A percentile compares a stretch with the other conserved stretches of the same genome.
These are phyloP conservation scores for Ichneumon xanthorius DNA, from an alignment of 2,888 invertebrate species.

Conservation along the genomic window DNA sequence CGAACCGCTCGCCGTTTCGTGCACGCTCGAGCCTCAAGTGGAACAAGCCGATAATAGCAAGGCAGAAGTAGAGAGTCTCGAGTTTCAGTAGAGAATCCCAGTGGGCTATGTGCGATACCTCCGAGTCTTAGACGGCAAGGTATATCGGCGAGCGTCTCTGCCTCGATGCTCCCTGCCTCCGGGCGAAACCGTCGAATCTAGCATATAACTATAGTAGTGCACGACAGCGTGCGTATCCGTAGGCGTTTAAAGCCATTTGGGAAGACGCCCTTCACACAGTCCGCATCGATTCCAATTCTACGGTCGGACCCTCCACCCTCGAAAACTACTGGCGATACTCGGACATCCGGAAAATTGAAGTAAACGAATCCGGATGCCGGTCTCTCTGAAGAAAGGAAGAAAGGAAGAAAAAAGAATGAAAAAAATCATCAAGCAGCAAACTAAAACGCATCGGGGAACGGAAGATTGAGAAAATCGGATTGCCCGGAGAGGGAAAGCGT, in stretches of 20 bases:
- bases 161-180: constrained; percentile 56
- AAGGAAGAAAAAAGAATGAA: neutral
- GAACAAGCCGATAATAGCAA: constrained; percentile 70
- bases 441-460: neutral
- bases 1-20: constrained; percentile 61
- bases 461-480: constrained; percentile 41
- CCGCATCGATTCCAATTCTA: constrained; percentile 65
- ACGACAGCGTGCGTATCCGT: constrained; percentile 42
- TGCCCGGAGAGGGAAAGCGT: constrained; percentile 21
- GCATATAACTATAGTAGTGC: constrained; percentile 22
- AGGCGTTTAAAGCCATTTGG: constrained; percentile 68
- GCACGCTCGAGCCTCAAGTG: constrained; percentile 65
- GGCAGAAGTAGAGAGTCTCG: constrained; percentile 56
- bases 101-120: constrained; percentile 67
- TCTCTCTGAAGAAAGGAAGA: constrained; percentile 1
- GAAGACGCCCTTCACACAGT: constrained; percentile 64
- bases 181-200: constrained; percentile 54
- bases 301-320: constrained; percentile 35
- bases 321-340: constrained; percentile 30
- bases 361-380: constrained; percentile 1
- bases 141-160: constrained; percentile 41
- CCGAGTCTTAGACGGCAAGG: constrained; percentile 50
- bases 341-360: constrained; percentile 51
- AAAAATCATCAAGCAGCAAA: neutral
- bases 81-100: constrained; percentile 58